phyloP scores from a whole-genome alignment of 2,113 vertebrate genomes.

The Halcyon malimbica region DNA sequence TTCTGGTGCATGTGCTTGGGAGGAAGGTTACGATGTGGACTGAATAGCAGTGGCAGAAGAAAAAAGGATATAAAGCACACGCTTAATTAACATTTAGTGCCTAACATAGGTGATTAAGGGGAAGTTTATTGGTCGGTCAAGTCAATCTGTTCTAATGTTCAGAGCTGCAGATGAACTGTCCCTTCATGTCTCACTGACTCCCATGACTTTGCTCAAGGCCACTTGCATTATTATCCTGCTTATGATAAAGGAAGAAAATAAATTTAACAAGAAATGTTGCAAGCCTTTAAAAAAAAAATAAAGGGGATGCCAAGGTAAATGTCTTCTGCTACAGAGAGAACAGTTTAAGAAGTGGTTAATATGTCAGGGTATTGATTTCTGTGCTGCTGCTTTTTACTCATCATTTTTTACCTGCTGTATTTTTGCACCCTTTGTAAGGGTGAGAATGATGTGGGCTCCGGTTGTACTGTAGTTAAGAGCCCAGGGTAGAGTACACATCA shows the following conservation, averaged over 20 bases:
- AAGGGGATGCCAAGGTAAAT: background rate
- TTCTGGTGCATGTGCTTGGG: rapidly evolving
- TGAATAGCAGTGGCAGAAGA: background rate
- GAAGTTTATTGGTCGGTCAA: background rate
- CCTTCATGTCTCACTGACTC: background rate
- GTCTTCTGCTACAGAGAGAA: background rate
- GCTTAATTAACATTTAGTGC: background rate
- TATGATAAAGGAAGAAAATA: background rate
- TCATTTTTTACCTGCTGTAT: background rate
- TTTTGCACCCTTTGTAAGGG: background rate
- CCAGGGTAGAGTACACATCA: rapidly evolving
- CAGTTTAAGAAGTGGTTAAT: background rate
- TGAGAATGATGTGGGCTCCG: background rate
- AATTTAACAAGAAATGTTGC: background rate
- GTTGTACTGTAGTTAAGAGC: background rate
- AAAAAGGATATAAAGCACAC: background rate
- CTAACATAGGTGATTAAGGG: background rate
- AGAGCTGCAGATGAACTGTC: background rate
- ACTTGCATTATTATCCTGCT: background rate
- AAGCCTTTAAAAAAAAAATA: background rate
- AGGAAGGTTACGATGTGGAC: background rate
- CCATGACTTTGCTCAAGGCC: background rate
- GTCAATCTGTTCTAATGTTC: background rate
- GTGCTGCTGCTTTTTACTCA: background rate
- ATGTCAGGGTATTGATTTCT: background rate